Conservation (phyloP, 2,113 vertebrate species). For the Panthera tigris region DNA sequence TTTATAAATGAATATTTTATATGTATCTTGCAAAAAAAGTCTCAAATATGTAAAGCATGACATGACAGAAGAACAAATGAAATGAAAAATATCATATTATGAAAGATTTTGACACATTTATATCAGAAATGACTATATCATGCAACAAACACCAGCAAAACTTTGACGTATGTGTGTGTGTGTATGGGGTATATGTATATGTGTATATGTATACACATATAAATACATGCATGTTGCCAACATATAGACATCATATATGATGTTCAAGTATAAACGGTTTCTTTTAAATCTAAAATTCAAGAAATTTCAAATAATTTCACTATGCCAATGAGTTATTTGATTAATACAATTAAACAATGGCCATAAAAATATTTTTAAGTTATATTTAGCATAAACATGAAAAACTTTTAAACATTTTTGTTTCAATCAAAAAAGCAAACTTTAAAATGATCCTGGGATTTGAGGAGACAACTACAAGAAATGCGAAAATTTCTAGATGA, state of each 20-base stretch:
- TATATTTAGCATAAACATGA: neutral
- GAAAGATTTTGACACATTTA: neutral
- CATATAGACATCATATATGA: neutral
- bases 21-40: neutral
- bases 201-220: neutral
- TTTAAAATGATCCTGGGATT: neutral
- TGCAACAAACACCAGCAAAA: neutral
- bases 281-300: neutral
- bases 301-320: neutral
- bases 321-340: neutral
- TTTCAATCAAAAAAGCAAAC: neutral
- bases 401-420: neutral
- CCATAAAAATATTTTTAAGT: neutral
- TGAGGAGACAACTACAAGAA: neutral
- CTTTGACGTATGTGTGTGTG: neutral
- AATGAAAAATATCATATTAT: neutral
- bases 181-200: neutral
- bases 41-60: neutral
- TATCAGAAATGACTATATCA: neutral
- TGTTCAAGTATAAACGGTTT: neutral
- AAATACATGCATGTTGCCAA: neutral
- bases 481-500: neutral
- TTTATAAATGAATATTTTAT: neutral
- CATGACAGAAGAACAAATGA: neutral
- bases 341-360: neutral